Base-by-base conservation (phyloP, 2,113 vertebrate genomes). In the Perca schrenkii region DNA sequence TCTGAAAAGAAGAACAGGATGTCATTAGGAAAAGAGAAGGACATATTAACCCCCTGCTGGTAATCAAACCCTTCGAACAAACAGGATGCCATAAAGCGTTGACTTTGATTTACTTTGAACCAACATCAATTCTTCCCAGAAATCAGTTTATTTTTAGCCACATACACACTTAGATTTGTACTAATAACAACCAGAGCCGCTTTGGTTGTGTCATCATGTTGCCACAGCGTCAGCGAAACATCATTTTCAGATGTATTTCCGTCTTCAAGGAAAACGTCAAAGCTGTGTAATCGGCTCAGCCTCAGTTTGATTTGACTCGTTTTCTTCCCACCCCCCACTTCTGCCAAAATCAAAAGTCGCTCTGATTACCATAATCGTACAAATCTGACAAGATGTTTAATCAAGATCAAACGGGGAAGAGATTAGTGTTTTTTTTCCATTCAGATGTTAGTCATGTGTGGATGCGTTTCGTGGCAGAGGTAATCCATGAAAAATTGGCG, bases 311-410 rank as follows among this genome's bases (percentile, higher is more conserved):
- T 91, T 89, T 46, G 50, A 82, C 68, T 86, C 49, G 6, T 11
- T 4, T 62, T 12, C 21, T 21, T 10, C 22, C 28, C 43, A 31
- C 66, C 76, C 62, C 47, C 40, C 61, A 74, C 63, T 17, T 19
- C 61, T 52, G 65, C 83, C 57, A 56, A 85, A 89, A 89, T 89
- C 88, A 88, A 85, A 91, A 91, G 89, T 90, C 58, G 4, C 74
- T n/a, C 1, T 67, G 89, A 93, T 93, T 91, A 92, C 31, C 89
- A 89, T 91, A 88, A 92, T 90, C 86, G 61, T 73, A 78, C 88
- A 88, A 91, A 93, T 94, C 88, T 95, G 93, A 94, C 91, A 88
- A 83, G 86, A 89, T 90, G 86, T 74, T 92, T 92, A 89, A 89
- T 93, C 89, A 89, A 84, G 85, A 93, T 94, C 90, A 93, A 91